phyloP scores from a whole-genome alignment of 2,888 invertebrate genomes.

The Muscina levida region DNA sequence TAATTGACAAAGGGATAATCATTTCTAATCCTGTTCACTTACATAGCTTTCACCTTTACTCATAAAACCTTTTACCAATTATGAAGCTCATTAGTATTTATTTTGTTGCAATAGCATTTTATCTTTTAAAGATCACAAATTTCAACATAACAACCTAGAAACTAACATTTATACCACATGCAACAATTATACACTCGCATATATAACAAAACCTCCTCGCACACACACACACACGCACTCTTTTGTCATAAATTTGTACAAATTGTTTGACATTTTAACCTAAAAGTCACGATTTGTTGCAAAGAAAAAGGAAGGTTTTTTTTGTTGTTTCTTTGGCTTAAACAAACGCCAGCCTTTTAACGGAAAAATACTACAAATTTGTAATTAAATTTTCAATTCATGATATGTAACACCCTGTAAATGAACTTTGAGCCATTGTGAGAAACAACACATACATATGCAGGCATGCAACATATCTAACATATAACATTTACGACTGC shows the following conservation, averaged over 20 bases:
- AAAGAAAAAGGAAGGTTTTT: constrained; percentile 24
- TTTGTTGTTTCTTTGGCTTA: constrained; percentile 19
- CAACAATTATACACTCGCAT: too few species aligned
- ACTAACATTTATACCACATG: not conserved
- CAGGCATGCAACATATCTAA: not conserved
- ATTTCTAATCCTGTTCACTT: too few species aligned
- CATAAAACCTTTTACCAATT: not conserved
- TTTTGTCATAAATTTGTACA: not conserved
- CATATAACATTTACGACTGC: not conserved
- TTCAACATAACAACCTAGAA: not conserved
- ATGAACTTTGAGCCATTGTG: constrained; percentile 3
- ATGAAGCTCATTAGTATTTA: constrained; percentile 16
- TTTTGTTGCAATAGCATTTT: not conserved
- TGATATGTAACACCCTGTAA: constrained; percentile 58
- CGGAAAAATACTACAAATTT: constrained; percentile 30
- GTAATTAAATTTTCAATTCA: constrained; percentile 54
- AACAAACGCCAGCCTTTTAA: constrained; percentile 36
- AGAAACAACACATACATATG: constrained; percentile 1
- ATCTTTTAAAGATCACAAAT: constrained; percentile 25
- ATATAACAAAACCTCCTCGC: constrained; percentile 18
- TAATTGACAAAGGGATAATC: too few species aligned
- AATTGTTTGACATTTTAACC: constrained; percentile 39
- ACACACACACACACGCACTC: not conserved
- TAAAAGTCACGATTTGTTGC: constrained; percentile 53
- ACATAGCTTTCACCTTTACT: too few species aligned